A percentile compares a stretch with the other conserved stretches of the same genome.
phyloP scores from a whole-genome alignment of 2,888 invertebrate species.

The Colostygia pectinataria region DNA sequence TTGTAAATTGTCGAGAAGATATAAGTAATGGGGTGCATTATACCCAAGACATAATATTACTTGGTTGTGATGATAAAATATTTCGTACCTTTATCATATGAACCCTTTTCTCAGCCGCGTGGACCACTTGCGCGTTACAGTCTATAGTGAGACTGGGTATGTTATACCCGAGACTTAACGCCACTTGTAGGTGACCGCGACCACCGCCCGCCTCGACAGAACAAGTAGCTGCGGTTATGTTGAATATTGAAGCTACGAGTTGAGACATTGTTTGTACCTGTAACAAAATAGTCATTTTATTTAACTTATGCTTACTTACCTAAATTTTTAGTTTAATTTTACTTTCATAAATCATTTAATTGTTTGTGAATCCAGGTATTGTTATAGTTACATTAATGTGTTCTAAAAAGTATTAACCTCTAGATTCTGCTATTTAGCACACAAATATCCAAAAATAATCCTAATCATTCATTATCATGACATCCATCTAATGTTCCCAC shows the following conservation, averaged over 20 bases:
- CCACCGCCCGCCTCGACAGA: slow-evolving; percentile 95
- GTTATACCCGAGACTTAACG: slow-evolving; percentile 86
- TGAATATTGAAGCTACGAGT: slow-evolving; percentile 80
- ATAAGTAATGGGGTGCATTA: too few relatives aligned
- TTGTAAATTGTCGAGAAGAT: too few relatives aligned
- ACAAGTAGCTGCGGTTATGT: slow-evolving; percentile 87
- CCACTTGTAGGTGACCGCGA: slow-evolving; percentile 91
- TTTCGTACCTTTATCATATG: slow-evolving; percentile 64
- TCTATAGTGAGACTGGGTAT: slow-evolving; percentile 92
- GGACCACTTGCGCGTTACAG: slow-evolving; percentile 78
- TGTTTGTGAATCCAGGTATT: too few relatives aligned
- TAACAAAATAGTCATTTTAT: background rate
- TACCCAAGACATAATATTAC: background rate
- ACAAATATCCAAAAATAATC: too few relatives aligned
- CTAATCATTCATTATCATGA: too few relatives aligned
- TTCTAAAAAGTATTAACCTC: too few relatives aligned
- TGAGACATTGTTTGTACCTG: slow-evolving; percentile 86
- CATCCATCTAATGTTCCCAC: too few relatives aligned
- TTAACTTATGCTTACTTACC: too few relatives aligned
- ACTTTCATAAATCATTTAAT: too few relatives aligned
- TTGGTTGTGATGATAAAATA: background rate
- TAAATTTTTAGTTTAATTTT: too few relatives aligned
- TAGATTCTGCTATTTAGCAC: too few relatives aligned
- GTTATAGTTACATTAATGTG: too few relatives aligned
- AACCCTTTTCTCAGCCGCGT: slow-evolving; percentile 86